Conservation (phyloP, 1,140 invertebrate genomes). For the Drosophila pandora region DNA sequence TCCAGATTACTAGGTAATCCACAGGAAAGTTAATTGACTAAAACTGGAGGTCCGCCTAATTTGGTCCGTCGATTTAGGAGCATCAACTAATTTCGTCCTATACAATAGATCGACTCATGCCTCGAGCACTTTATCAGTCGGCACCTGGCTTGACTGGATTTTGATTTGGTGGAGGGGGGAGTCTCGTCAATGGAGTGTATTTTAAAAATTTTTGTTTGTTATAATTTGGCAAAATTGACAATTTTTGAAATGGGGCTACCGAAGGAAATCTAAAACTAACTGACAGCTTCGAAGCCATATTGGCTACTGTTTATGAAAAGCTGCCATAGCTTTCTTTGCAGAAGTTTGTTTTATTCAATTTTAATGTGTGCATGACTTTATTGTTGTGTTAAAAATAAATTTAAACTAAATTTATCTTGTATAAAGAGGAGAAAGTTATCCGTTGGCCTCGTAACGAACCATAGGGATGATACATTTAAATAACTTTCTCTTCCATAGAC, state of each 20-base stretch:
- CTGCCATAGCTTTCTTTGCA: no score
- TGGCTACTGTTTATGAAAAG: not conserved
- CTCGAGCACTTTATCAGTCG: not conserved
- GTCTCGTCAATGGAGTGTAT: not conserved
- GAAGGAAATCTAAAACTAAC: not conserved
- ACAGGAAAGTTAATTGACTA: not conserved
- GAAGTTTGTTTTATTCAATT: no score
- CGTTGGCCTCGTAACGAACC: no score
- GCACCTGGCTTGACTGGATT: not conserved
- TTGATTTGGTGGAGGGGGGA: not conserved
- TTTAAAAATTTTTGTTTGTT: not conserved
- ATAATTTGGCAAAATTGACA: conserved; percentile 1
- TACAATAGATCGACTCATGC: not conserved
- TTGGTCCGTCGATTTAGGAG: not conserved
- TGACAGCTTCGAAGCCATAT: not conserved
- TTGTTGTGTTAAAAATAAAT: no score
- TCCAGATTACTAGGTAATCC: not conserved
- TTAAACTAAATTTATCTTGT: no score
- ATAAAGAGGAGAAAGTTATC: no score
- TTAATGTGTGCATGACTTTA: no score
- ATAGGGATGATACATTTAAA: not conserved
- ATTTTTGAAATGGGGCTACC: not conserved
- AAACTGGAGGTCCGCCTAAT: not conserved
- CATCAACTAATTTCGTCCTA: not conserved
- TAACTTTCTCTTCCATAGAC: not conserved